A percentile compares a stretch with the other conserved stretches of the same genome.
Conservation (phyloP, 2,888 invertebrate species). For the Allygus modestus region DNA sequence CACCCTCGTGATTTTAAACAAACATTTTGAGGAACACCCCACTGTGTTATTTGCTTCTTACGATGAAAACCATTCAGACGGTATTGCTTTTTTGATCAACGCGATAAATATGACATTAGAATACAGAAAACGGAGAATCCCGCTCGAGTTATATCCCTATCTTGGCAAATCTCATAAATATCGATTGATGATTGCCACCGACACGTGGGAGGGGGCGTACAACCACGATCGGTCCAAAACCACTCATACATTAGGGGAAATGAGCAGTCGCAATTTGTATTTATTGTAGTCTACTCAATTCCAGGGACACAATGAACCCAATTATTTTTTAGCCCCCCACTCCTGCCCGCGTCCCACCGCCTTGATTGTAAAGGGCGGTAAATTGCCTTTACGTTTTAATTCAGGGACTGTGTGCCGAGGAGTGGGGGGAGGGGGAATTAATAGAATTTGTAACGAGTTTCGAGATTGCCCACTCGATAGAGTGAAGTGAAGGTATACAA, state of each 20-base stretch:
- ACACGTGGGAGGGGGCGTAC: not conserved
- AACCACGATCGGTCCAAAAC: not conserved
- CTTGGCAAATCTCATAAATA: conserved; percentile 59
- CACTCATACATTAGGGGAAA: conserved; percentile 53
- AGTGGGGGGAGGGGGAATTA: conserved; percentile 66
- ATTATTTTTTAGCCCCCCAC: conserved; percentile 68
- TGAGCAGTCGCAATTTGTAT: conserved; percentile 56
- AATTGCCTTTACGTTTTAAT: conserved; percentile 70
- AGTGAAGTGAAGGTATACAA: conserved; percentile 59
- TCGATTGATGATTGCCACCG: conserved; percentile 35
- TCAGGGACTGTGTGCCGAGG: conserved; percentile 64
- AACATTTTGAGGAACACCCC: not conserved
- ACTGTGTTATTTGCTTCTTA: not conserved
- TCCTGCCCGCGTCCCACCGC: conserved; percentile 44
- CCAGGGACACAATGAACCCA: conserved; percentile 70
- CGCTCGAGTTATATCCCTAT: conserved; percentile 46
- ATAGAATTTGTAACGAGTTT: conserved; percentile 70
- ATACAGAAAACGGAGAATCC: conserved; percentile 41
- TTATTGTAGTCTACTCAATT: conserved; percentile 68
- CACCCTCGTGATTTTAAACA: not conserved
- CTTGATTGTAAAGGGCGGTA: conserved; percentile 67
- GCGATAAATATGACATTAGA: conserved; percentile 42
- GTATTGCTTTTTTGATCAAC: conserved; percentile 56
- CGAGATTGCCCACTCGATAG: conserved; percentile 62
- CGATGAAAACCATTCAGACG: not conserved